Conservation (phyloP, 2,113 vertebrate species). For the Saguinus imperator region DNA sequence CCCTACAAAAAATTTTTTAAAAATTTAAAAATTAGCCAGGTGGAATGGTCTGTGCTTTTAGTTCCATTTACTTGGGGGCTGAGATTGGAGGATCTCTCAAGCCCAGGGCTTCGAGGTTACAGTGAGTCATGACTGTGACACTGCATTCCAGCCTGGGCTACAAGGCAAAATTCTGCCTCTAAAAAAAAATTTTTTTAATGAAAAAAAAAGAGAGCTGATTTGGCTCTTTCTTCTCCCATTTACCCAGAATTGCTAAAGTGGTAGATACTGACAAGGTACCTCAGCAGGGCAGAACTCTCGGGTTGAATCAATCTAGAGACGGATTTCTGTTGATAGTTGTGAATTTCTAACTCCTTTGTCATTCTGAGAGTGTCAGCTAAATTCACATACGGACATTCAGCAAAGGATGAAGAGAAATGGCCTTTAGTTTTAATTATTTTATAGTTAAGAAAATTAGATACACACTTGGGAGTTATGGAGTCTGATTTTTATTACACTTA, state of each 20-base stretch:
- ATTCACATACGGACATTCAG: background rate
- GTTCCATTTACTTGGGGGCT: background rate
- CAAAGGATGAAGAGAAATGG: background rate
- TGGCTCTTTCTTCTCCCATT: background rate
- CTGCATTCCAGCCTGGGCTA: background rate
- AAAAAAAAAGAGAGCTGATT: background rate
- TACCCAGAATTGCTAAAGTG: background rate
- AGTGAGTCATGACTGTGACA: background rate
- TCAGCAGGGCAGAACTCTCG: background rate
- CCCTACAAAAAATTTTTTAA: background rate
- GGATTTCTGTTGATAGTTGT: background rate
- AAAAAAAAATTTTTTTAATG: background rate
- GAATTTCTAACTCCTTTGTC: background rate
- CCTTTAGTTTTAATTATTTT: conserved; percentile 4
- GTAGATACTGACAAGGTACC: background rate
- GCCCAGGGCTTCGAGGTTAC: background rate
- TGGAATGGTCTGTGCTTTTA: background rate
- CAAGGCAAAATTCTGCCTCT: background rate
- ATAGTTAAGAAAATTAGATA: background rate
- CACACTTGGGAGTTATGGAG: background rate
- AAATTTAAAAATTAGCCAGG: background rate
- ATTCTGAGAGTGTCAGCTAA: conserved; percentile 9
- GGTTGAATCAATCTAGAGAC: background rate
- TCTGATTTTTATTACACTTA: background rate
- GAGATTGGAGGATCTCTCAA: background rate